Evolutionary conservation across 2,113 vertebrate genomes (phyloP).

Genomic region (Urocynchramus pylzowi): DNA sequence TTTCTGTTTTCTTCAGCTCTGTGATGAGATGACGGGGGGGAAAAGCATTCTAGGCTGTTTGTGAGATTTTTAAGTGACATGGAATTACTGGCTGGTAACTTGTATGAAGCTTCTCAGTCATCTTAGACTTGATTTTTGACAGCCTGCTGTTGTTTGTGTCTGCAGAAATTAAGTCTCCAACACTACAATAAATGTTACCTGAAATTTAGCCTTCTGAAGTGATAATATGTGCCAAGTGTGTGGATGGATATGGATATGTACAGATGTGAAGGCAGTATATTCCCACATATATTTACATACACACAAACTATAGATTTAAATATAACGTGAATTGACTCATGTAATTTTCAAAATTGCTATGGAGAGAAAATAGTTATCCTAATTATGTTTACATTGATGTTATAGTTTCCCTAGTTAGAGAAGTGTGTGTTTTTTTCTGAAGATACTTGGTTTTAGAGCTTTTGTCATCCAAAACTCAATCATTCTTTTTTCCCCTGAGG

Average conservation of each 20-base stretch:
- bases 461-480: background rate
- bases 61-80: background rate
- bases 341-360: background rate
- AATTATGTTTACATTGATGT: background rate
- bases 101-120: background rate
- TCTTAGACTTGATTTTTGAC: rapidly evolving
- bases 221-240: background rate
- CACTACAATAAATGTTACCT: background rate
- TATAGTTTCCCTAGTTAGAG: background rate
- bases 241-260: background rate
- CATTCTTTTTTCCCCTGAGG: background rate
- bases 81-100: background rate
- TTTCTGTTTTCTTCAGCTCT: background rate
- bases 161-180: background rate
- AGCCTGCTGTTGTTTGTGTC: background rate
- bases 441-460: background rate
- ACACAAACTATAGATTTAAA: background rate
- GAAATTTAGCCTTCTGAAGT: background rate
- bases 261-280: background rate
- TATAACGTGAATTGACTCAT: background rate
- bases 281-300: background rate
- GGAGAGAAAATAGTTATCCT: background rate
- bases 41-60: background rate
- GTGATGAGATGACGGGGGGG: rapidly evolving
- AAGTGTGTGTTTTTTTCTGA: background rate